A percentile compares a stretch with the other conserved stretches of the same genome.
phyloP scores from a whole-genome alignment of 2,888 invertebrate species.

The Protonemura montana region DNA sequence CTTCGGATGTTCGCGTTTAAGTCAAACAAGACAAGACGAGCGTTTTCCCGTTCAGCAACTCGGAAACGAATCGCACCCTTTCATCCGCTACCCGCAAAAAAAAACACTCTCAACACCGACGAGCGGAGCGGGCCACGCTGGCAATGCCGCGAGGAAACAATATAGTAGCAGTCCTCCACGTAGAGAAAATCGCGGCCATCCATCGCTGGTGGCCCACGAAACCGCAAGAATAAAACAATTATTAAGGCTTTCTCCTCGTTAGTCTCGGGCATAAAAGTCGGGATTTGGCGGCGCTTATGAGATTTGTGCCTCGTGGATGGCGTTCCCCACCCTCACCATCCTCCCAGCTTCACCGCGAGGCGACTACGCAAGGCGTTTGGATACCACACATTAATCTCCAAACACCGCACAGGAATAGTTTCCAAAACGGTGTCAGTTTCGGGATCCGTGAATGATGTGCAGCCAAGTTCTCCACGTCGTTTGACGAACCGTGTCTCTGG shows the following conservation, averaged over 20 bases:
- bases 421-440: not conserved
- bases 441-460: conserved; percentile 23
- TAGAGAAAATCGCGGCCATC: not conserved
- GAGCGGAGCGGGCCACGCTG: not conserved
- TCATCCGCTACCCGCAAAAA: not conserved
- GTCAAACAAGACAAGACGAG: not conserved
- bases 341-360: not conserved
- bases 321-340: not conserved
- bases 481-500: not conserved
- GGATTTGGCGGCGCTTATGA: conserved; percentile 30
- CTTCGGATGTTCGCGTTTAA: not conserved
- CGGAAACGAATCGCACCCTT: not conserved
- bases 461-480: conserved; percentile 1
- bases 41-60: not conserved
- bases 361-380: not conserved
- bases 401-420: conserved; percentile 14
- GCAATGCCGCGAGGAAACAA: not conserved
- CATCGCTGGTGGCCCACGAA: not conserved
- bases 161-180: not conserved
- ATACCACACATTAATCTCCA: conserved; percentile 18
- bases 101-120: not conserved
- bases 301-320: conserved; percentile 1
- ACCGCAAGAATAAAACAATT: conserved; percentile 35
- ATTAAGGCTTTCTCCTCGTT: conserved; percentile 37
- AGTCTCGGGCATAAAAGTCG: conserved; percentile 16